Evolutionary conservation across 2,113 vertebrate species (phyloP).

Genomic region (Coracopsis vasa): DNA sequence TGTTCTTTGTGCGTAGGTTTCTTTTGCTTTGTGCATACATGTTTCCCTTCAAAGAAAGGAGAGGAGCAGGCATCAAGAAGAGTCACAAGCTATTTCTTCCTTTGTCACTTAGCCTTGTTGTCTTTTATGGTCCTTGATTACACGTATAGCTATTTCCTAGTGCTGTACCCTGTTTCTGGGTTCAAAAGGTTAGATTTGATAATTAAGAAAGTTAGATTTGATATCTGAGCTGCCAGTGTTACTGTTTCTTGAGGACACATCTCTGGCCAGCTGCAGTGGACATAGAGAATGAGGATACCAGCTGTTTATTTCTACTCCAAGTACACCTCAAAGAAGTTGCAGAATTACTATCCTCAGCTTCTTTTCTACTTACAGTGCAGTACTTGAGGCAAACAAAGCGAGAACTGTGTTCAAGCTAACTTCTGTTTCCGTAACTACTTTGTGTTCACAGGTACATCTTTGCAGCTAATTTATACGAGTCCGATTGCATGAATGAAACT

Average conservation of each 20-base stretch:
- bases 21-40: not conserved
- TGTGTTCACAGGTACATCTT: conserved; percentile 86
- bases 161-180: not conserved
- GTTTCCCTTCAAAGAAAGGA: not conserved
- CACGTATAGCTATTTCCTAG: not conserved
- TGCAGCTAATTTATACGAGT: conserved; percentile 90
- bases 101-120: not conserved
- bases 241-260: not conserved
- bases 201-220: not conserved
- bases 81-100: not conserved
- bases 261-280: not conserved
- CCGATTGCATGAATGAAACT: conserved; percentile 89
- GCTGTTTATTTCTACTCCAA: not conserved
- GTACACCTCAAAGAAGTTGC: accelerated
- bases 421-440: not conserved
- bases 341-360: not conserved
- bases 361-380: not conserved
- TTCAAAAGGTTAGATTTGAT: not conserved
- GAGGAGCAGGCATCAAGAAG: not conserved
- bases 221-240: not conserved
- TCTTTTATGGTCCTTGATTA: not conserved
- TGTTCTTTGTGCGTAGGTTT: not conserved
- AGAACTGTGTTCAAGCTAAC: not conserved
- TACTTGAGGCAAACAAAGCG: not conserved
- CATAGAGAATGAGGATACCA: not conserved